These are phyloP conservation scores for Globodera rostochiensis DNA, from an alignment of 1,140 invertebrate species.

Conservation along the genomic window DNA sequence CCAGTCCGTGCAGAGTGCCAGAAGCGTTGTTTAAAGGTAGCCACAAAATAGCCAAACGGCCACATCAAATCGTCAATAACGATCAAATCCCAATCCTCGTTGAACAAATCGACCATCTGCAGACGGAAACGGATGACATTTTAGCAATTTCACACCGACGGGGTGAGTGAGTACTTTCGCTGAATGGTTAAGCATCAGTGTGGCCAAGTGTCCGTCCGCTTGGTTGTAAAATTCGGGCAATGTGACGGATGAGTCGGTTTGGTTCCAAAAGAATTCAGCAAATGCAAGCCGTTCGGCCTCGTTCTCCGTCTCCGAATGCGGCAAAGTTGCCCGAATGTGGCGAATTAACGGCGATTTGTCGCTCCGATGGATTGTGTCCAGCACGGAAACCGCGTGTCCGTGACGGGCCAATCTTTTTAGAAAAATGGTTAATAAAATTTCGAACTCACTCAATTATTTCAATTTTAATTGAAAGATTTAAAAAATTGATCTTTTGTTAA, in stretches of 20 bases:
- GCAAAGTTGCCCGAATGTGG: constrained; percentile 6
- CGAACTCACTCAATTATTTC: not conserved
- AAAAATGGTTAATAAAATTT: not conserved
- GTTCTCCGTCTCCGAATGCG: constrained; percentile 12
- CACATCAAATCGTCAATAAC: constrained; percentile 29
- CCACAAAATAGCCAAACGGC: constrained; percentile 12
- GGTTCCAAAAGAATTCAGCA: constrained; percentile 29
- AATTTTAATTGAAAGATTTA: not conserved
- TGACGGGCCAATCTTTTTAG: constrained; percentile 13
- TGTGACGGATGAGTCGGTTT: constrained; percentile 29
- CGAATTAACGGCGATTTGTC: constrained; percentile 22
- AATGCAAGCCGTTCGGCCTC: constrained; percentile 4
- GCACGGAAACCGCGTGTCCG: constrained; percentile 19
- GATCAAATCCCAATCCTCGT: constrained; percentile 27
- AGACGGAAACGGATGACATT: not conserved
- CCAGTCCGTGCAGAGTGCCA: not conserved
- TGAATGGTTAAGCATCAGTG: constrained; percentile 24
- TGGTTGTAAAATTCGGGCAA: constrained; percentile 21
- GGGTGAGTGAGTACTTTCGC: not conserved
- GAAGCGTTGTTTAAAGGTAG: constrained; percentile 18
- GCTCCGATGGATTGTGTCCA: constrained; percentile 17
- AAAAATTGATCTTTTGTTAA: not conserved
- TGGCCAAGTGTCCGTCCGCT: constrained; percentile 15
- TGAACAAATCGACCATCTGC: constrained; percentile 18
- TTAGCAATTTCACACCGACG: no score